Evolutionary conservation across 2,113 vertebrate species (phyloP).

Genomic region (Megalops atlanticus): DNA sequence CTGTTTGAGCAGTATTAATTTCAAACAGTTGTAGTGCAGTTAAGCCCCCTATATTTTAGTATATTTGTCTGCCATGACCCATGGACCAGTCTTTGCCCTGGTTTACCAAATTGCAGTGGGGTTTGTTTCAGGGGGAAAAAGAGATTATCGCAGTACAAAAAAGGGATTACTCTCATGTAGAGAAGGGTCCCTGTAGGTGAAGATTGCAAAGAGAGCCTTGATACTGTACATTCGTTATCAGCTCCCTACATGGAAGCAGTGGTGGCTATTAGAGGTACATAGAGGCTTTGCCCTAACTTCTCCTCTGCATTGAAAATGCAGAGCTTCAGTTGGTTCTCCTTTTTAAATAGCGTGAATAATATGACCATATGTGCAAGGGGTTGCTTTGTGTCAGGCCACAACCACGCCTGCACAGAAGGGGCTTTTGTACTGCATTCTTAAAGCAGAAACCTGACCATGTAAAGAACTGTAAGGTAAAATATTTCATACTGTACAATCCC

Average conservation of each 20-base stretch:
- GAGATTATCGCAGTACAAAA: neutral
- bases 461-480: too few relatives aligned
- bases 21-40: too few relatives aligned
- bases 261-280: neutral
- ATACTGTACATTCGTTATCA: conserved; percentile 50
- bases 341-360: neutral
- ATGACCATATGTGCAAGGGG: neutral
- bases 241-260: conserved; percentile 23
- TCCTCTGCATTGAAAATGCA: neutral
- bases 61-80: neutral
- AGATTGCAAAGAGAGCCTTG: conserved; percentile 25
- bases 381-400: neutral
- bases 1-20: too few relatives aligned
- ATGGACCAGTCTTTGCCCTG: neutral
- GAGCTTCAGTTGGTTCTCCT: neutral
- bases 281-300: neutral
- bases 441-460: neutral
- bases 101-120: neutral
- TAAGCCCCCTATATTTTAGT: too few relatives aligned
- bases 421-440: neutral
- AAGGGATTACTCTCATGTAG: conserved; percentile 27
- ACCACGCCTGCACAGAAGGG: neutral
- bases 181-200: conserved; percentile 39
- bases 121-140: neutral
- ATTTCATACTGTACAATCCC: too few relatives aligned